Base-by-base conservation (phyloP, 2,113 vertebrate species). In the Rhinolophus sinicus region DNA sequence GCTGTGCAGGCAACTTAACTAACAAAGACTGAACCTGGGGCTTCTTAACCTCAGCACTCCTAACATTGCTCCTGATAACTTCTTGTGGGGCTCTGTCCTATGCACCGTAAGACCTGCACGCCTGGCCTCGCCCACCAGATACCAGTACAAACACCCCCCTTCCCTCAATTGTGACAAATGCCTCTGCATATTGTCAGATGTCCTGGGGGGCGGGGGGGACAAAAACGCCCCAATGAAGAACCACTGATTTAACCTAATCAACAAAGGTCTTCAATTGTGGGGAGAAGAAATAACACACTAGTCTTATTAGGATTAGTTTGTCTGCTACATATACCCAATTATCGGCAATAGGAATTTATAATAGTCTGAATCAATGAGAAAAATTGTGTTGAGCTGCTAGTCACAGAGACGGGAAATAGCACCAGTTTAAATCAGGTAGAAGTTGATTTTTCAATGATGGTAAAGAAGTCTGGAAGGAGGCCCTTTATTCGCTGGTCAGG, bases 111-210 rank as follows among this genome's bases (percentile, higher is more conserved):
- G 40, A 40, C 18, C 7, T 54, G 8, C 0, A 26, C 3, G 7
- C 19, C 40, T n/a, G 67, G 16, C n/a, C 19, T 47, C 58, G 11
- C 5, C 9, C 26, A 38, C 15, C 22, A 6, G 9, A 11, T 30
- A 2, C 3, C 8, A 13, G 5, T 4, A 47, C 13, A 19, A 44
- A 56, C 1, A 54, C 35, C 7, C 11, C 22, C 3, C 4, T 16
- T 2, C 1, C 4, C 6, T 33, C 28, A 38, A 0, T 3, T n/a
- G 18, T 10, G 15, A 22, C 28, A n/a, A 69, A 62, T 9, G 0
- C 80, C 52, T 76, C 72, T 30, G 69, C 40, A 54, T 2, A 50
- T 18, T 60, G 24, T 3, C 8, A 26, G 5, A 21, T 76, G 33
- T 18, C 35, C 44, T n/a, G 10, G 2, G 2, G 18, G 12, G 14